phyloP scores from a whole-genome alignment of 2,888 invertebrate genomes.

The Eutolmus rufibarbis region DNA sequence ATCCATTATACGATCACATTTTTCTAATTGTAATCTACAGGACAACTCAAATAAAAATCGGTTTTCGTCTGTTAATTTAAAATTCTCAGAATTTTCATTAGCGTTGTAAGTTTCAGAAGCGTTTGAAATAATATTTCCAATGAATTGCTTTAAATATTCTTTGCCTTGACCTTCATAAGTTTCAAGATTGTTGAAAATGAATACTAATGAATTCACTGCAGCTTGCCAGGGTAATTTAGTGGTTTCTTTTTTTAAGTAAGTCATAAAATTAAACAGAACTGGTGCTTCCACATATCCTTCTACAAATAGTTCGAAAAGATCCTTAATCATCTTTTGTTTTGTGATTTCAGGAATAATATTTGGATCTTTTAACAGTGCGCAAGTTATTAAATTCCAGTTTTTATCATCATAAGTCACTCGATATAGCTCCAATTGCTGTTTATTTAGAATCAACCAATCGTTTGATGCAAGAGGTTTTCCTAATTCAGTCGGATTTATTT shows the following conservation, averaged over 20 bases:
- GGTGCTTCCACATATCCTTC: background rate
- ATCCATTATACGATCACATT: background rate
- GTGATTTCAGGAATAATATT: constrained; percentile 76
- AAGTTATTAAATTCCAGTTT: constrained; percentile 72
- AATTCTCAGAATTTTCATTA: background rate
- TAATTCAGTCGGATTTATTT: background rate
- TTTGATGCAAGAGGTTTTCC: constrained; percentile 38
- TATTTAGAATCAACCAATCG: constrained; percentile 61
- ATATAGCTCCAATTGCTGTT: constrained; percentile 64
- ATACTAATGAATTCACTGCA: constrained; percentile 68
- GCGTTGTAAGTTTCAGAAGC: background rate
- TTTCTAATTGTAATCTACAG: background rate
- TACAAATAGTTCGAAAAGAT: constrained; percentile 58
- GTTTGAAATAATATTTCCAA: background rate
- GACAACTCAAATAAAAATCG: background rate
- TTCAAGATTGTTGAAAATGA: background rate
- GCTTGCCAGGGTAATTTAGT: constrained; percentile 67
- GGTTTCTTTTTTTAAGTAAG: constrained; percentile 69
- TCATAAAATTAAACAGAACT: constrained; percentile 63
- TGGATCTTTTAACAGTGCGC: constrained; percentile 69
- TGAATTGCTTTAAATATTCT: background rate
- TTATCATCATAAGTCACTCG: constrained; percentile 74
- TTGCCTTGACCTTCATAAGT: background rate
- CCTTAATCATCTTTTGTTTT: constrained; percentile 85
- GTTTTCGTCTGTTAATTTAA: background rate